A percentile compares a stretch with the other conserved stretches of the same genome.
phyloP scores from a whole-genome alignment of 2,797 vertebrate genomes.

The Zalophus californianus region DNA sequence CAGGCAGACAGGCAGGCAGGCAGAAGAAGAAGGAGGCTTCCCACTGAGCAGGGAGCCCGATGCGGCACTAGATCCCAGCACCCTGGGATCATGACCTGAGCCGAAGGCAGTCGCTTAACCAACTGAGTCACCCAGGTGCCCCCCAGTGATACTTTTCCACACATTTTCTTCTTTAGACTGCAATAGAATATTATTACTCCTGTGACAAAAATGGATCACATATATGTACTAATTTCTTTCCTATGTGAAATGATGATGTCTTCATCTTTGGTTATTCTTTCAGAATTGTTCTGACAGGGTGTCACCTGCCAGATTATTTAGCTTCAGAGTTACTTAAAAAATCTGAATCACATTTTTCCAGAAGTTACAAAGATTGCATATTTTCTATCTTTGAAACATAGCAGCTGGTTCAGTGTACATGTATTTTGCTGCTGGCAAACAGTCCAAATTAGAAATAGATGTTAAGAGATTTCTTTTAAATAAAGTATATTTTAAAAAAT shows the following conservation, averaged over 20 bases:
- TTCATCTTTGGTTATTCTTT: not conserved
- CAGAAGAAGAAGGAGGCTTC: too few species aligned
- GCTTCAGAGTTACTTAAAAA: conserved; percentile 17
- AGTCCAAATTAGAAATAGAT: conserved; percentile 52
- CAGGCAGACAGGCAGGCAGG: too few species aligned
- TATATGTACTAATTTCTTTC: conserved; percentile 8
- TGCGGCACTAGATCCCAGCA: too few species aligned
- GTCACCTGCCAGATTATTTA: conserved; percentile 34
- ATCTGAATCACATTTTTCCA: conserved; percentile 50
- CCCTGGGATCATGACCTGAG: too few species aligned
- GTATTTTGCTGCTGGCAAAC: not conserved
- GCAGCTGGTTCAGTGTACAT: conserved; percentile 34
- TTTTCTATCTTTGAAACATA: conserved; percentile 71
- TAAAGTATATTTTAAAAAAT: not conserved
- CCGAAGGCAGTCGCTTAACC: too few species aligned
- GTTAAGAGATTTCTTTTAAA: not conserved
- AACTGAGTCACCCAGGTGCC: too few species aligned
- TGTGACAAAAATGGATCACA: not conserved
- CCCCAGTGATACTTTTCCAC: not conserved
- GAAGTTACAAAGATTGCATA: conserved; percentile 22
- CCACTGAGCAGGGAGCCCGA: too few species aligned
- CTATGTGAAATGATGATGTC: not conserved
- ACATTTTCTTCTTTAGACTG: not conserved
- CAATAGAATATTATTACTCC: not conserved
- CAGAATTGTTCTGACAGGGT: not conserved